Percentiles rank a stretch among this genome's conserved stretches.
These are phyloP conservation scores for Enchytraeus crypticus DNA, from an alignment of 2,888 invertebrate species.

Conservation along the genomic window DNA sequence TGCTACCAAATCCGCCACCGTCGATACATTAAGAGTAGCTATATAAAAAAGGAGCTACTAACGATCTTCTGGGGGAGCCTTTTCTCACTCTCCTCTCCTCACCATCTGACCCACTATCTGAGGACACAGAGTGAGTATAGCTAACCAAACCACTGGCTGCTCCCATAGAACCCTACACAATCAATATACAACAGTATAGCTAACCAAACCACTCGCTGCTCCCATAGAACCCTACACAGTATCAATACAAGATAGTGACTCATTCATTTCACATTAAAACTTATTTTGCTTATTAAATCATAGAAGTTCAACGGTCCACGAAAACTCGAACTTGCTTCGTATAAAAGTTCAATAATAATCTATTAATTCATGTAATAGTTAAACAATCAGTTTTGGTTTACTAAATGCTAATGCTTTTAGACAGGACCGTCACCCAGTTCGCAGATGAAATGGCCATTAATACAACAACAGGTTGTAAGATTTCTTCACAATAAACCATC, in stretches of 20 bases:
- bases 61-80: constrained; percentile 13
- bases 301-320: no score
- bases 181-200: neutral
- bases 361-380: no score
- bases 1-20: neutral
- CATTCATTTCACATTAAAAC: neutral
- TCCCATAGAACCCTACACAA: neutral
- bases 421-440: no score
- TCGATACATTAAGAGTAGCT: neutral
- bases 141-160: constrained; percentile 3
- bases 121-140: constrained; percentile 3
- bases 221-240: neutral
- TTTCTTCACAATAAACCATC: no score
- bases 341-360: no score
- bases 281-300: neutral
- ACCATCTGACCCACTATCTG: neutral
- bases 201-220: constrained; percentile 1
- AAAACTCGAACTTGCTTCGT: no score
- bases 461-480: no score
- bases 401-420: no score
- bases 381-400: no score
- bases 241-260: neutral
- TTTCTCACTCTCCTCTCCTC: neutral
- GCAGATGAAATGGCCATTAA: no score
- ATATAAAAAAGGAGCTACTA: neutral